phyloP scores from a whole-genome alignment of 92 coral and sea anemone species.

The Pocillopora grandis region DNA sequence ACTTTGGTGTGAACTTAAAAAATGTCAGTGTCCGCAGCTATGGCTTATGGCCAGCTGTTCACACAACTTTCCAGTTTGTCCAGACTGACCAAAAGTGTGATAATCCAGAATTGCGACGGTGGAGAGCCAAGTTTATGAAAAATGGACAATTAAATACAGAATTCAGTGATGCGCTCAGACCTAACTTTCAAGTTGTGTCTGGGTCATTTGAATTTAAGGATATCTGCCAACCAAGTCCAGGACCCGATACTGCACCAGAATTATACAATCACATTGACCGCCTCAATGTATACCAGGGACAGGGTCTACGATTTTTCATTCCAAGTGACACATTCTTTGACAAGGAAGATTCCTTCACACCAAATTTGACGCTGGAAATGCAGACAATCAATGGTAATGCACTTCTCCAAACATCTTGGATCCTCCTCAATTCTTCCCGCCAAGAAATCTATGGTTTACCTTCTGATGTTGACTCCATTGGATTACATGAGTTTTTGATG shows the following conservation, averaged over 20 bases:
- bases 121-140: conserved; percentile 43
- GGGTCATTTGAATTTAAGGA: conserved; percentile 53
- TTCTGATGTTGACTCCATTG: conserved; percentile 39
- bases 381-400: conserved; percentile 54
- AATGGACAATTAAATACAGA: conserved; percentile 46
- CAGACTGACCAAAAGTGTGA: conserved; percentile 61
- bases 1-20: conserved; percentile 54
- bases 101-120: conserved; percentile 28
- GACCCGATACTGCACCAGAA: conserved; percentile 45
- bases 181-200: conserved; percentile 61
- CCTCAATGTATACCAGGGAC: conserved; percentile 63
- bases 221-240: conserved; percentile 24
- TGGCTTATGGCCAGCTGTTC: conserved; percentile 30
- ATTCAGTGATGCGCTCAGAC: conserved; percentile 50
- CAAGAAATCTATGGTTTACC: conserved; percentile 87
- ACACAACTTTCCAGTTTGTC: conserved; percentile 61
- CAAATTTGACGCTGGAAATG: conserved; percentile 70
- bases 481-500: conserved; percentile 68
- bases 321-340: conserved; percentile 76
- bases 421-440: conserved; percentile 56
- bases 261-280: conserved; percentile 55
- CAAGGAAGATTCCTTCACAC: conserved; percentile 78
- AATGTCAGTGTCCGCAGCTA: conserved; percentile 56
- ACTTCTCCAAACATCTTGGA: conserved; percentile 73
- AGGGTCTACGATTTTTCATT: conserved; percentile 56